A percentile compares a stretch with the other conserved stretches of the same genome.
Conservation (phyloP, 2,888 invertebrate species). For the Stenoptilia bipunctidactyla region DNA sequence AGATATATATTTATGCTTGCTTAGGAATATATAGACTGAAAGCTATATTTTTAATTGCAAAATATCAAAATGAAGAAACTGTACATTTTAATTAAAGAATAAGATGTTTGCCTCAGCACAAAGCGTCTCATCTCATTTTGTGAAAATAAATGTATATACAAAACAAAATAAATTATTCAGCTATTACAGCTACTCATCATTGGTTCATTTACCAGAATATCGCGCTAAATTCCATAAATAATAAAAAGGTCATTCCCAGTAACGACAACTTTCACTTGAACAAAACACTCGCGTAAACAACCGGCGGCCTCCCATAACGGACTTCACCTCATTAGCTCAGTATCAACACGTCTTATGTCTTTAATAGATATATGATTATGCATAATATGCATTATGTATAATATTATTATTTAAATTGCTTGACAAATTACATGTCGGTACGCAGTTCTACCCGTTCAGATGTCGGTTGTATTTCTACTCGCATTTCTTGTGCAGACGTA, state of each 20-base stretch:
- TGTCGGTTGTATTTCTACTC: slow-evolving; percentile 57
- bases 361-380: slow-evolving; percentile 68
- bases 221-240: too few species aligned
- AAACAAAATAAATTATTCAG: too few species aligned
- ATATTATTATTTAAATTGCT: slow-evolving; percentile 60
- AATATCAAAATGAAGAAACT: too few species aligned
- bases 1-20: too few species aligned
- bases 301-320: slow-evolving; percentile 27
- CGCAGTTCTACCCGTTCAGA: slow-evolving; percentile 52
- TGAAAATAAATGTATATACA: too few species aligned
- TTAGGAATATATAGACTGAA: too few species aligned
- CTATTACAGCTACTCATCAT: too few species aligned
- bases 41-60: too few species aligned
- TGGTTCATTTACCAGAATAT: too few species aligned
- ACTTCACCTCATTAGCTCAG: slow-evolving; percentile 57
- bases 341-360: slow-evolving; percentile 60
- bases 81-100: too few species aligned
- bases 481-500: slow-evolving; percentile 43
- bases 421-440: slow-evolving; percentile 64
- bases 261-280: slow-evolving; percentile 28
- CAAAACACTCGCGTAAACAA: slow-evolving; percentile 19
- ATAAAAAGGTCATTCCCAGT: background rate
- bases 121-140: too few species aligned
- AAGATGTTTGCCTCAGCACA: too few species aligned
- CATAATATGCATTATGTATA: slow-evolving; percentile 18